Conservation (phyloP, 2,888 invertebrate genomes). For the Heliconius ismenius region DNA sequence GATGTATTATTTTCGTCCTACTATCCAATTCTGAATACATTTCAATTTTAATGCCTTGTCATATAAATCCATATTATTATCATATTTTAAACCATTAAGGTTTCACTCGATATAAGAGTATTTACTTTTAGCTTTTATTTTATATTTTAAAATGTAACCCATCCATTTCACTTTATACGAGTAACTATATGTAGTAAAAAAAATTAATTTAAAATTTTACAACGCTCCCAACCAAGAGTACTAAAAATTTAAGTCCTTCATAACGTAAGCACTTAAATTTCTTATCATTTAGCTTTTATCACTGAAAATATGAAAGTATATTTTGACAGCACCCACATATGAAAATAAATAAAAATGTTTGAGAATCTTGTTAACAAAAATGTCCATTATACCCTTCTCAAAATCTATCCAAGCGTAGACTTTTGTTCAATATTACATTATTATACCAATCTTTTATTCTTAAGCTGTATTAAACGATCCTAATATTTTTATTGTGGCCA, state of each 20-base stretch:
- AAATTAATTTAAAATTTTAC: conserved; percentile 4
- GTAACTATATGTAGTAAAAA: background rate
- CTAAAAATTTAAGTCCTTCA: background rate
- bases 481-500: background rate
- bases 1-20: background rate
- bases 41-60: background rate
- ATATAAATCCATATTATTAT: background rate
- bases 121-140: background rate
- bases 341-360: conserved; percentile 3
- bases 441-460: conserved; percentile 23
- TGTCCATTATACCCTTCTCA: conserved; percentile 26
- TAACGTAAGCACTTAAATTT: background rate
- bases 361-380: conserved; percentile 24
- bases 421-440: conserved; percentile 23
- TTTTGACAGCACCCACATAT: conserved; percentile 8
- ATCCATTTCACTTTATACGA: background rate
- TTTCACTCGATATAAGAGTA: background rate
- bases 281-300: conserved; percentile 11
- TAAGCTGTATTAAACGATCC: conserved; percentile 12
- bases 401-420: conserved; percentile 15
- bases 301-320: conserved; percentile 8
- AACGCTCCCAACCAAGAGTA: background rate
- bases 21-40: background rate
- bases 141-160: background rate
- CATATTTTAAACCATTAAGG: background rate